Conservation (phyloP, 2,797 vertebrate genomes). For the Lagorchestes hirsutus region DNA sequence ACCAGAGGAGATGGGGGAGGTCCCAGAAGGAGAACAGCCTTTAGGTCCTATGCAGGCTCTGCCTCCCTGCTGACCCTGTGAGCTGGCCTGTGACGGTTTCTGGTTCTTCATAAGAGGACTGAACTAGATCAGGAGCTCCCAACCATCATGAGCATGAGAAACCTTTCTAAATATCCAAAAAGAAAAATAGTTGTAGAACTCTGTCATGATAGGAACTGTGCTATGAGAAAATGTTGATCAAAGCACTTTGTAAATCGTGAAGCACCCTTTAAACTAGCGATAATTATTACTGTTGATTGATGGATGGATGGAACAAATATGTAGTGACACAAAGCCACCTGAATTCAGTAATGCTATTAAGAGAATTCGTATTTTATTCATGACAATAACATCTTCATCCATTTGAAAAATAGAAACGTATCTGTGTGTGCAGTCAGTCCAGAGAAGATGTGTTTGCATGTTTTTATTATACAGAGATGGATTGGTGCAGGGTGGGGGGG, state of each 20-base stretch:
- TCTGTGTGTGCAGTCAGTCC: background rate
- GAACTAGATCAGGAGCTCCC: background rate
- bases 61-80: background rate
- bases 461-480: background rate
- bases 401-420: background rate
- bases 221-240: background rate
- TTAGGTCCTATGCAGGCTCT: background rate
- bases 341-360: background rate
- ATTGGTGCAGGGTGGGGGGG: background rate
- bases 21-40: background rate
- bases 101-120: background rate
- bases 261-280: background rate
- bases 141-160: background rate
- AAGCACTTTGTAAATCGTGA: background rate
- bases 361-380: background rate
- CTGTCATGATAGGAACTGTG: background rate
- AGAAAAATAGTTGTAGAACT: too few species aligned
- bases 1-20: background rate
- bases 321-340: background rate
- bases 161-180: too few species aligned
- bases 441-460: background rate
- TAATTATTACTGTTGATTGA: background rate
- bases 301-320: background rate
- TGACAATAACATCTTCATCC: background rate
- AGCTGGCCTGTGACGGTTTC: background rate